A percentile compares a stretch with the other conserved stretches of the same genome.
These are phyloP conservation scores for Strigamia crassipes DNA, from an alignment of 2,888 invertebrate genomes.

Conservation along the genomic window DNA sequence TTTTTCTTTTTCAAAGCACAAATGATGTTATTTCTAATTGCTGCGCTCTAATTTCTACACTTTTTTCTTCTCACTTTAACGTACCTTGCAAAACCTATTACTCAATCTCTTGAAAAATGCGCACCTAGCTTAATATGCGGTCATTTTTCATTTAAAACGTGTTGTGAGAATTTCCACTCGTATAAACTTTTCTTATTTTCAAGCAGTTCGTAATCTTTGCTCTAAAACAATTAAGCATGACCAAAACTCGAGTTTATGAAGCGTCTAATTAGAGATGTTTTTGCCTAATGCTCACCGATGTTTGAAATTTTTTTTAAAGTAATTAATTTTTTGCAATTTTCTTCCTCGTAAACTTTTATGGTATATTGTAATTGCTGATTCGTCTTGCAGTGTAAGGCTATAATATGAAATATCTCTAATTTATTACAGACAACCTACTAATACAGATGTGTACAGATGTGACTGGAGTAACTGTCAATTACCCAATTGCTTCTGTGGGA, in stretches of 20 bases:
- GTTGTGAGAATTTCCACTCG: background rate
- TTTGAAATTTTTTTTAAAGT: too few relatives aligned
- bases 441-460: background rate
- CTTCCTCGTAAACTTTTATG: background rate
- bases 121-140: background rate
- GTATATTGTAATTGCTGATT: background rate
- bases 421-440: constrained; percentile 6
- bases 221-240: background rate
- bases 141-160: background rate
- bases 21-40: background rate
- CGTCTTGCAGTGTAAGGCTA: too few relatives aligned
- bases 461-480: constrained; percentile 17
- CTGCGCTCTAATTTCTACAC: background rate
- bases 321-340: background rate
- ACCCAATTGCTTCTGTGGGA: constrained; percentile 37
- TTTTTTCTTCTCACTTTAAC: background rate
- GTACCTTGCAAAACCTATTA: background rate
- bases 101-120: background rate
- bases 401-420: background rate
- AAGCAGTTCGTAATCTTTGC: background rate
- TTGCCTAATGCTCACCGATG: too few relatives aligned
- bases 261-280: background rate
- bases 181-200: background rate
- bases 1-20: background rate
- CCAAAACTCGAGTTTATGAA: background rate